Base-by-base conservation (phyloP, 2,888 invertebrate species). In the Drosophila heteroneura region DNA sequence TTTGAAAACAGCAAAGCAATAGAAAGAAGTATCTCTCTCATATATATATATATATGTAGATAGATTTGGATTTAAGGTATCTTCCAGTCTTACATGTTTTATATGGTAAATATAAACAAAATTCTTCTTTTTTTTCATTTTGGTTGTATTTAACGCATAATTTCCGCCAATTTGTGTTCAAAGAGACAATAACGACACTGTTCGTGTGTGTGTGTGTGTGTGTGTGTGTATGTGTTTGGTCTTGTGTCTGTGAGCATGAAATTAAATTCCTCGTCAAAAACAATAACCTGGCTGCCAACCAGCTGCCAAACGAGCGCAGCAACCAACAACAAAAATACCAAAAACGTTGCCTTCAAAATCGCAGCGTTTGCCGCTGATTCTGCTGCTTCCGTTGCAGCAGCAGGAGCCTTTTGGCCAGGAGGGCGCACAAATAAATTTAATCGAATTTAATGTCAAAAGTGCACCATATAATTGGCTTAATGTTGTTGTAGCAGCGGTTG, bases 361-460 rank as follows among this genome's bases (percentile, higher is more conserved):
- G 63, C 62, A 39, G 56, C 47, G 22, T 47, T 47, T 54, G 53
- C 14, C n/a, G 75, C 54, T 49, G 69, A 58, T 62, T 80, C 72
- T 32, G 52, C 14, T 19, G 39, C 30, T 52, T 19, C 32, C 5
- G 26, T 51, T 51, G 51, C 47, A 47, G 26, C 44, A 14, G 70
- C 35, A 33, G 62, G 58, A 54, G 80, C 75, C 74, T 64, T 47
- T 69, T 81, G 79, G 69, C 70, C 70, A 72, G 71, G 74, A 83
- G 76, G 64, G 51, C 64, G 66, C 69, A 61, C 74, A 81, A 88
- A 89, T 86, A 84, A 82, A 89, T 85, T 89, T 76, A 87, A 87
- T 87, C 75, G 83, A 89, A 83, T 88, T 89, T 88, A 89, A 89
- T 88, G 87, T 81, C 83, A 78, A 89, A 88, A 87, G 87, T 83